Conservation (phyloP, 2,888 invertebrate genomes). For the Cryptus viduatorius region DNA sequence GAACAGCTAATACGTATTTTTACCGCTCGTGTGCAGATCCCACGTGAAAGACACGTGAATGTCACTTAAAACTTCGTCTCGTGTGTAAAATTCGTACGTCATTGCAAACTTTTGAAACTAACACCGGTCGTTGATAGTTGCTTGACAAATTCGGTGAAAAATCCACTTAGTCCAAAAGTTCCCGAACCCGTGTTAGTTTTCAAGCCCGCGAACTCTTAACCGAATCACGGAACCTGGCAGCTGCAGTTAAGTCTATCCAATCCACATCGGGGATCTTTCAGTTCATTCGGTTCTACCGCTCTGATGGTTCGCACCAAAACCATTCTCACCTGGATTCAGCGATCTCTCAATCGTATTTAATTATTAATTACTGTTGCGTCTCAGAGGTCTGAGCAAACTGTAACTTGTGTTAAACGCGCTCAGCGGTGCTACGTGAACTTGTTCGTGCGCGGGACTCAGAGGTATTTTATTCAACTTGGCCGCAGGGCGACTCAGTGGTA, state of each 20-base stretch:
- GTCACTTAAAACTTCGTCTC: background rate
- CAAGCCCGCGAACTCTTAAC: conserved; percentile 39
- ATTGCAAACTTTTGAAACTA: background rate
- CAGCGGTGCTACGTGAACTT: no score
- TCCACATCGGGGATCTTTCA: background rate
- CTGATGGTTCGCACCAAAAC: background rate
- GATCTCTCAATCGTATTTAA: background rate
- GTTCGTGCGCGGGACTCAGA: no score
- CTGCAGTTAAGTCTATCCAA: background rate
- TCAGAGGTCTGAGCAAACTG: no score
- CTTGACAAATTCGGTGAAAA: conserved; percentile 24
- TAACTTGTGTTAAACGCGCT: no score
- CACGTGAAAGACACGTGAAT: background rate
- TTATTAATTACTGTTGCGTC: background rate
- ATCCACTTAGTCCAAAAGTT: conserved; percentile 40
- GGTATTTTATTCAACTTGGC: no score
- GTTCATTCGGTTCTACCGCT: background rate
- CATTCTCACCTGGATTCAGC: background rate
- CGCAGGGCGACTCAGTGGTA: no score
- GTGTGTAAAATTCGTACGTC: background rate
- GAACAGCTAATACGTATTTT: background rate
- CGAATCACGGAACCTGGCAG: conserved; percentile 32
- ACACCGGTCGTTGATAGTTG: background rate
- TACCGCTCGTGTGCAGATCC: background rate
- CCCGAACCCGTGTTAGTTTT: background rate